Evolutionary conservation across 2,797 vertebrate genomes (phyloP).

Genomic region (Ctenosaura bakeri): DNA sequence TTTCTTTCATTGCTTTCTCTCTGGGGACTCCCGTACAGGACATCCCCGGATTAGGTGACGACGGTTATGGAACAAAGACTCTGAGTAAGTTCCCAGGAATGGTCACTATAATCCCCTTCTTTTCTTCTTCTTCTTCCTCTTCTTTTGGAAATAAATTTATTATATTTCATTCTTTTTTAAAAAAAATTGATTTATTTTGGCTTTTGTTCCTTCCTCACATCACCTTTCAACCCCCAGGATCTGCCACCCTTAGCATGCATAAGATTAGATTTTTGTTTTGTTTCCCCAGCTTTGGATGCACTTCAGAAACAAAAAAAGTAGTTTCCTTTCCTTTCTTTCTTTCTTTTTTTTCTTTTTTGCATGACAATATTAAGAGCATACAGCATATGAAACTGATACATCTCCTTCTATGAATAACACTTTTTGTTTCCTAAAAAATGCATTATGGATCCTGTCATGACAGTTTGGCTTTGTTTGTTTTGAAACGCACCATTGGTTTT

Average conservation of each 20-base stretch:
- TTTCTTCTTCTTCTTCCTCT: conserved; percentile 52
- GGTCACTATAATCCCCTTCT: conserved; percentile 85
- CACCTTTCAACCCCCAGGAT: conserved; percentile 62
- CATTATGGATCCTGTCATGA: conserved; percentile 70
- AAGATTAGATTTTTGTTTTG: conserved; percentile 82
- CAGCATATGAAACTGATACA: conserved; percentile 75
- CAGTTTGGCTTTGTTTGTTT: conserved; percentile 45
- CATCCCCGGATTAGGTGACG: conserved; percentile 98
- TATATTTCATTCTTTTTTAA: neutral
- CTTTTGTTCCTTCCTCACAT: conserved; percentile 77
- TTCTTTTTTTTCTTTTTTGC: conserved; percentile 79
- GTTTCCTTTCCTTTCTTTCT: conserved; percentile 60
- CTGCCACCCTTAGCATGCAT: conserved; percentile 88
- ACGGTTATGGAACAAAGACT: conserved; percentile 99
- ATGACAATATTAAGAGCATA: conserved; percentile 82
- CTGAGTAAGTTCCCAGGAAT: conserved; percentile 98
- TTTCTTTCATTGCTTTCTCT: conserved; percentile 90
- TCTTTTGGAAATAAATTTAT: neutral
- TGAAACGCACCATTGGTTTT: neutral
- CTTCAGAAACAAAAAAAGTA: conserved; percentile 58
- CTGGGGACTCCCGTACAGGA: conserved; percentile 94
- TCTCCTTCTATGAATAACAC: conserved; percentile 74
- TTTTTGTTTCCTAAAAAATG: conserved; percentile 75
- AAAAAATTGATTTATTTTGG: conserved; percentile 67
- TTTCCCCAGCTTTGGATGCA: conserved; percentile 86